phyloP scores from a whole-genome alignment of 2,888 invertebrate species.

The Ramazzottius varieornatus region DNA sequence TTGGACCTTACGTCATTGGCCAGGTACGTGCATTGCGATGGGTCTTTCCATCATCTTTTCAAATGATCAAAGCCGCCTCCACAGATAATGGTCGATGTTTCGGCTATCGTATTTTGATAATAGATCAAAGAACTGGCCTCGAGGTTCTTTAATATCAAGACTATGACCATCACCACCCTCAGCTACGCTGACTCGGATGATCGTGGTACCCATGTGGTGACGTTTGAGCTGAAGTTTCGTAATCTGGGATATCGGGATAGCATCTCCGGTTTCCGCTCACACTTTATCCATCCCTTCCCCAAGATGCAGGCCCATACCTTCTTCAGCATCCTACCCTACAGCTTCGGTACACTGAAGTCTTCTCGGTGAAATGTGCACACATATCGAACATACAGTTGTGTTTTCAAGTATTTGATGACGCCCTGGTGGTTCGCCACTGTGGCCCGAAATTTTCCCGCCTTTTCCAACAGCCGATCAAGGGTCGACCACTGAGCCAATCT shows the following conservation, averaged over 20 bases:
- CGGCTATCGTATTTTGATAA: not conserved
- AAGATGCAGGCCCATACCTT: not conserved
- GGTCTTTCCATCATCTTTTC: not conserved
- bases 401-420: not conserved
- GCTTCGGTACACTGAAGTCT: not conserved
- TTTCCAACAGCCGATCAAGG: not conserved
- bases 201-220: not conserved
- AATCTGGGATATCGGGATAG: not conserved
- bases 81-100: too few relatives aligned
- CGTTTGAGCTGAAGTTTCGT: not conserved
- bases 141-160: not conserved
- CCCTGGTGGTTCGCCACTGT: not conserved
- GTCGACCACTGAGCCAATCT: not conserved
- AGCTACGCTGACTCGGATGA: not conserved
- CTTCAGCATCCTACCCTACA: not conserved
- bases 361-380: not conserved
- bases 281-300: not conserved
- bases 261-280: not conserved
- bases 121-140: not conserved
- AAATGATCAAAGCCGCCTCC: too few relatives aligned
- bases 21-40: not conserved
- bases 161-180: not conserved
- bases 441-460: not conserved
- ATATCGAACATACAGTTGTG: not conserved
- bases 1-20: conserved; percentile 4